A percentile compares a stretch with the other conserved stretches of the same genome.
phyloP scores from a whole-genome alignment of 2,797 vertebrate species.

The Rhinophrynus dorsalis region DNA sequence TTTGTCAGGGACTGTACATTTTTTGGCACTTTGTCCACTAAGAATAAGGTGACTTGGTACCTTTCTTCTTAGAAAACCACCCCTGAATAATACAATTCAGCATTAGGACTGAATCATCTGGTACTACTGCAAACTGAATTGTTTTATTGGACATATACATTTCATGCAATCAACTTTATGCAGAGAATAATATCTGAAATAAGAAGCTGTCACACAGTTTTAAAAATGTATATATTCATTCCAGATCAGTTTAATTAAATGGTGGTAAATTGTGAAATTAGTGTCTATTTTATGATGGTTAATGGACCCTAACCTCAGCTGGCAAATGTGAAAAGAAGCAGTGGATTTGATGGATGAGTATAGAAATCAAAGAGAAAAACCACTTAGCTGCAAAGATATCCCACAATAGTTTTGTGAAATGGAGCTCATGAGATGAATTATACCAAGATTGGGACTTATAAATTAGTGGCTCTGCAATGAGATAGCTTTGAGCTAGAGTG shows the following conservation, averaged over 20 bases:
- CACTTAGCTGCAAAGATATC: constrained; percentile 8
- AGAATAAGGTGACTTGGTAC: too few relatives aligned
- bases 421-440: not conserved
- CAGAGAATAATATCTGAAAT: too few relatives aligned
- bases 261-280: not conserved
- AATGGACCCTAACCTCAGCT: constrained; percentile 1
- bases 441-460: not conserved
- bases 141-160: too few relatives aligned
- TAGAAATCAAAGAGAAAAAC: not conserved
- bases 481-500: not conserved
- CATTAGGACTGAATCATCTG: too few relatives aligned
- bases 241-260: not conserved
- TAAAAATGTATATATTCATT: too few relatives aligned
- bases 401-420: not conserved
- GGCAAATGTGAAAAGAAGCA: not conserved
- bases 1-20: too few relatives aligned
- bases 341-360: not conserved
- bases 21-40: too few relatives aligned
- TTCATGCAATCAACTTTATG: too few relatives aligned
- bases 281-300: not conserved
- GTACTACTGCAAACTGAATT: too few relatives aligned
- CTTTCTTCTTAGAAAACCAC: too few relatives aligned
- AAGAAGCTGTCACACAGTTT: too few relatives aligned
- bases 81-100: too few relatives aligned
- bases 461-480: not conserved